A percentile compares a stretch with the other conserved stretches of the same genome.
These are phyloP conservation scores for Venturia canescens DNA, from an alignment of 1,140 invertebrate genomes.

Conservation along the genomic window DNA sequence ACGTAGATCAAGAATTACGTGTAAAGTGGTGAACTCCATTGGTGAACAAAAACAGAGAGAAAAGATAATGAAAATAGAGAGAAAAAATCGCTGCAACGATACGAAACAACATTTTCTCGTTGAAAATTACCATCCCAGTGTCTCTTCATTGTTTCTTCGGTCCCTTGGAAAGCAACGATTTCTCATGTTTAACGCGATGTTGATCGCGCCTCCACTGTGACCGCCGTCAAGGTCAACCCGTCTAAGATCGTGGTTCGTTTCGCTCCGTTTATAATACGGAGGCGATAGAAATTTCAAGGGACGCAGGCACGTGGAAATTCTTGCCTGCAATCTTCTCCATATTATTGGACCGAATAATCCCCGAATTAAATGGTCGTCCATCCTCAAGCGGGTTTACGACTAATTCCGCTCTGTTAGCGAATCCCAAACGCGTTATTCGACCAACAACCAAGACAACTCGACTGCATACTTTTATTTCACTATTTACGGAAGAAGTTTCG, in stretches of 20 bases:
- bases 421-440: neutral
- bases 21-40: neutral
- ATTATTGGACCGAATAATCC: neutral
- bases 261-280: neutral
- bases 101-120: neutral
- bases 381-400: neutral
- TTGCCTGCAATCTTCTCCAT: neutral
- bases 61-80: neutral
- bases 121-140: conserved; percentile 32
- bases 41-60: neutral
- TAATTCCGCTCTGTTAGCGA: neutral
- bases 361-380: conserved; percentile 5
- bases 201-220: conserved; percentile 47
- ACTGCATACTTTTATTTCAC: neutral
- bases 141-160: neutral
- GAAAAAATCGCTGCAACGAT: conserved; percentile 33
- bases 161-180: neutral
- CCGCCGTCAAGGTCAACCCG: conserved; percentile 53
- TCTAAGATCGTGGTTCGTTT: conserved; percentile 20
- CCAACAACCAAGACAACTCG: neutral
- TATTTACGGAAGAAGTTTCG: neutral
- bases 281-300: conserved; percentile 18
- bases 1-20: conserved; percentile 43
- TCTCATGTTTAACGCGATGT: neutral
- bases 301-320: neutral